These are phyloP conservation scores for Camponotus vicinus DNA, from an alignment of 1,140 invertebrate genomes.

Conservation along the genomic window DNA sequence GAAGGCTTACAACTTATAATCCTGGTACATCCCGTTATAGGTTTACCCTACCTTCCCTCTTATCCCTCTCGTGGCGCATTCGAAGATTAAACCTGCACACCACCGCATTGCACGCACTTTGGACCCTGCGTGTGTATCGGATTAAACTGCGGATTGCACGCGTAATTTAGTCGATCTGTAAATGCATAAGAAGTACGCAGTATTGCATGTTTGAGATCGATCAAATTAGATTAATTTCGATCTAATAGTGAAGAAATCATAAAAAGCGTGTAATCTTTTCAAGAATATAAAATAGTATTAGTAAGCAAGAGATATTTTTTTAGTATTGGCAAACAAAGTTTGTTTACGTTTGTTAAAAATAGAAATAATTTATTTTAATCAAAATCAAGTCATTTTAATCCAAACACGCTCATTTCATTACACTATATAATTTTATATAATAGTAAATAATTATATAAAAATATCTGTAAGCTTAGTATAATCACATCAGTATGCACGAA, in stretches of 20 bases:
- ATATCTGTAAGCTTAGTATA: no score
- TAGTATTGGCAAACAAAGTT: no score
- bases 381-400: background rate
- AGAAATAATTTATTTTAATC: constrained; percentile 1
- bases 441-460: background rate
- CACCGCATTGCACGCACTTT: constrained; percentile 58
- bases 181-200: constrained; percentile 43
- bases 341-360: background rate
- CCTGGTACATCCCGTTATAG: constrained; percentile 79
- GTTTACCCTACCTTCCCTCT: constrained; percentile 60
- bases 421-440: background rate
- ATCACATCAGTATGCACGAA: no score
- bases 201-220: constrained; percentile 40
- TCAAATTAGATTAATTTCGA: background rate
- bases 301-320: no score
- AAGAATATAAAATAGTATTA: background rate
- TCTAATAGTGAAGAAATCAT: background rate
- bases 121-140: constrained; percentile 49
- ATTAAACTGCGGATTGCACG: constrained; percentile 75
- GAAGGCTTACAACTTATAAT: constrained; percentile 82
- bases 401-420: background rate
- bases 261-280: background rate
- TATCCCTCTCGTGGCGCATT: constrained; percentile 48
- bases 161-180: constrained; percentile 72
- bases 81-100: constrained; percentile 79